A percentile compares a stretch with the other conserved stretches of the same genome.
Evolutionary conservation across 2,888 invertebrate species (phyloP).

Genomic region (Acanthopleura granulata): DNA sequence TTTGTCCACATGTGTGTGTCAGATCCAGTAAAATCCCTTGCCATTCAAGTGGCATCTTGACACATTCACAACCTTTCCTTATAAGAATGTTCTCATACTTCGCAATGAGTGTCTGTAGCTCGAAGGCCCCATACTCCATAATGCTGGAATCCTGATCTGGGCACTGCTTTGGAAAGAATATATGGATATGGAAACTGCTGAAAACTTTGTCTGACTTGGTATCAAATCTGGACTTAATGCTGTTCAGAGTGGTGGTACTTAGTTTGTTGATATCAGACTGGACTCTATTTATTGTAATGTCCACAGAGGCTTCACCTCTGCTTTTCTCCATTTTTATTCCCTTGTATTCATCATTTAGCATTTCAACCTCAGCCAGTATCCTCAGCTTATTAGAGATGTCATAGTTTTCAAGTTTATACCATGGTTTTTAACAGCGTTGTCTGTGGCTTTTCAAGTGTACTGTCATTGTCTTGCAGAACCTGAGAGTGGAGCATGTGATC

Average conservation of each 20-base stretch:
- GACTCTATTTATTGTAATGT: not conserved
- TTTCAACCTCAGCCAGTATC: not conserved
- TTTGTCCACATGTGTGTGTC: not conserved
- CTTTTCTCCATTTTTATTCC: not conserved
- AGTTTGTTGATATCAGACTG: not conserved
- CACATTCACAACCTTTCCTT: not conserved
- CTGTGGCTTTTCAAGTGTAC: not conserved
- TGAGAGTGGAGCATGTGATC: not conserved
- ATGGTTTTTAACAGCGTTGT: not conserved
- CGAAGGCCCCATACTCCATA: not conserved
- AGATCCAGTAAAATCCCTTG: not conserved
- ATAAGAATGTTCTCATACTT: not conserved
- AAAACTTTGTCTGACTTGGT: not conserved
- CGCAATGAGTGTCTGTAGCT: not conserved
- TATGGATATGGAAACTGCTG: not conserved
- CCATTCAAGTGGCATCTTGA: not conserved
- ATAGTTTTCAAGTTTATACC: not conserved
- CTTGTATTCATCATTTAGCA: not conserved
- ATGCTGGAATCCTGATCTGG: not conserved
- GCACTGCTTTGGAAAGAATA: conserved; percentile 1
- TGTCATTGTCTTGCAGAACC: not conserved
- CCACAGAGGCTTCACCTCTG: too few species aligned
- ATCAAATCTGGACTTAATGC: not conserved
- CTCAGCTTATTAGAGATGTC: not conserved
- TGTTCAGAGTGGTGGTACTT: not conserved